These are phyloP conservation scores for Mesoclemmys tuberculata DNA, from an alignment of 2,113 vertebrate genomes.

Conservation along the genomic window DNA sequence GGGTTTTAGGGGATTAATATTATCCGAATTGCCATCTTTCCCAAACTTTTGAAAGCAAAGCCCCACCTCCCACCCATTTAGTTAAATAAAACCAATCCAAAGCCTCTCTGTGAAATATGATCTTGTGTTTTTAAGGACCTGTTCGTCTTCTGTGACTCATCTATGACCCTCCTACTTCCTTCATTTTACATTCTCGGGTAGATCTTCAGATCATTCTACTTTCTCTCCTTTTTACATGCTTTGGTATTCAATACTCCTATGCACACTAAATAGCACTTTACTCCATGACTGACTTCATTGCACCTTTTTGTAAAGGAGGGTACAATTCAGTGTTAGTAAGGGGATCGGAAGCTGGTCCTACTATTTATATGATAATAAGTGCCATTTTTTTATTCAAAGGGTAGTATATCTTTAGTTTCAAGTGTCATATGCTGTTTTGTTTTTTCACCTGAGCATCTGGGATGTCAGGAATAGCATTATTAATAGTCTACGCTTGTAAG, in stretches of 20 bases:
- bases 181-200: neutral
- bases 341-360: neutral
- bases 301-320: neutral
- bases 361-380: neutral
- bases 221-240: constrained; percentile 6
- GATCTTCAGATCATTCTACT: neutral
- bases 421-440: neutral
- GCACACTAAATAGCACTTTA: neutral
- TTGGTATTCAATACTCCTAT: neutral
- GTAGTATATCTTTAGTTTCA: neutral
- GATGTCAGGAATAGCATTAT: neutral
- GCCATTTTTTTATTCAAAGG: neutral
- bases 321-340: neutral
- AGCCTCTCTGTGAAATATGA: neutral
- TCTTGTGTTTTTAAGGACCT: neutral
- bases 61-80: neutral
- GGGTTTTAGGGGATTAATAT: neutral
- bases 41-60: neutral
- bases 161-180: neutral
- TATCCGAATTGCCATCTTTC: neutral
- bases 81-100: neutral
- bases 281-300: neutral
- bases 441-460: neutral
- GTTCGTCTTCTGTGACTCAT: neutral
- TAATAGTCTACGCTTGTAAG: neutral